Evolutionary conservation across 2,888 invertebrate species (phyloP).

Genomic region (Trilocha varians): DNA sequence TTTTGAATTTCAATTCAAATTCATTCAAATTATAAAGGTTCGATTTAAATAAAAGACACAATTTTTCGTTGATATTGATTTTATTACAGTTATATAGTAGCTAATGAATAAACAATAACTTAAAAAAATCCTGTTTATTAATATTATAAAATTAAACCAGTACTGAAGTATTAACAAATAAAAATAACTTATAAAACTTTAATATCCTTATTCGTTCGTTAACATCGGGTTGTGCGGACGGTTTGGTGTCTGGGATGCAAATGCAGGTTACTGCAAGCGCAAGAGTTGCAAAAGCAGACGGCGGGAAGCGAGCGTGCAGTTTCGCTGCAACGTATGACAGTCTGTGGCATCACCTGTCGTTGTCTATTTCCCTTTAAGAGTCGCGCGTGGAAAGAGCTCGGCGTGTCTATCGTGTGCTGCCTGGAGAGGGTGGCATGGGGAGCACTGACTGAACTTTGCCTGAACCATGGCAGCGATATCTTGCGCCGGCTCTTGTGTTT

Average conservation of each 20-base stretch:
- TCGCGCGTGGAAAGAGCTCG: conserved; percentile 86
- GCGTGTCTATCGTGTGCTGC: conserved; percentile 93
- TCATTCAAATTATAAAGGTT: neutral
- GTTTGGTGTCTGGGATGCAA: conserved; percentile 10
- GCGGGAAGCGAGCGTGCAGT: conserved; percentile 13
- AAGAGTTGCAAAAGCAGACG: conserved; percentile 19
- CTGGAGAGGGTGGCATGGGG: conserved; percentile 84
- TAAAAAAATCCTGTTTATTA: too few species aligned
- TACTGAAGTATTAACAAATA: neutral
- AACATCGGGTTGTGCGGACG: conserved; percentile 3
- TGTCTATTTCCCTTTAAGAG: conserved; percentile 79
- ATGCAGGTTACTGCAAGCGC: conserved; percentile 30
- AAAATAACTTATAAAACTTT: neutral
- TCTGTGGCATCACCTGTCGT: conserved; percentile 52
- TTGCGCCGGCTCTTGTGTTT: conserved; percentile 84
- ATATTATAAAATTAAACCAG: neutral
- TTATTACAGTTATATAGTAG: too few species aligned
- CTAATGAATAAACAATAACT: too few species aligned
- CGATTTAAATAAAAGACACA: conserved; percentile 3
- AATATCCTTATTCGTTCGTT: too few species aligned
- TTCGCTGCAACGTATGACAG: conserved; percentile 9
- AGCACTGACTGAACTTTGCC: conserved; percentile 83
- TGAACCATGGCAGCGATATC: conserved; percentile 92
- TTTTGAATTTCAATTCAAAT: too few species aligned
- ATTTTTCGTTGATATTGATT: conserved; percentile 1